Evolutionary conservation across 23 tunicate species (phyloP), one percentile per base, ranked within the genome.

Genomic region (Phallusia fumigata): DNA sequence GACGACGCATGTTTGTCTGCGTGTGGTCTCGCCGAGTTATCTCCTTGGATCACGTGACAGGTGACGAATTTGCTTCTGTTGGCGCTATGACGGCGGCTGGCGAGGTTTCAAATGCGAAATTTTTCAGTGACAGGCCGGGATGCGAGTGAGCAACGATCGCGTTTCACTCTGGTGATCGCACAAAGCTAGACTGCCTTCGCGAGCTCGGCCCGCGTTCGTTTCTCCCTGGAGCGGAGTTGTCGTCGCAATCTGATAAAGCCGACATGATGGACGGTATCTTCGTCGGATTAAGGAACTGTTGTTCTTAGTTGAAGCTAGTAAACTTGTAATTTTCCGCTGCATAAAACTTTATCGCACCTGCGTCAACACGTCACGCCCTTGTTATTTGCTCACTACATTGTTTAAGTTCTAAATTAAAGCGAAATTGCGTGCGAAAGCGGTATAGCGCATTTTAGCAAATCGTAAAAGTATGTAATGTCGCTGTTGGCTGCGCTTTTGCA

Each of bases 211-310:
- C 16, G 15, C 26, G 28, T 1, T 58, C 69, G 26, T 58, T 58
- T 58, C 69, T 58, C 69, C 69, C 16, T 58, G 26, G 69, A 8
- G 28, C 69, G 69, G 26, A 58, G 28, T 21, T 58, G 69, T 24
- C 69, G 69, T 58, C 69, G 69, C 28, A 58, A 58, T 58, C 69
- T 58, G 69, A 58, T 58, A 58, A 58, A 58, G 28, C 28, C 13
- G 69, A 22, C 69, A 58, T 58, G 69, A 58, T 58, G 69, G 69
- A 58, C 69, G 69, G 69, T 58, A 58, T 58, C 69, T 58, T 11
- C 28, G 28, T 21, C 69, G 69, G 69, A 58, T 58, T 58, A 58
- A 22, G 16, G 69, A 22, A 24, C 16, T 58, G 69, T 58, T 58
- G 69, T 58, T 58, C 69, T 58, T 58, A 58, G 15, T 24, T 22